Percentiles rank a stretch among this genome's conserved stretches.
Conservation (phyloP, 2,888 invertebrate genomes). For the Watsonalla binaria region DNA sequence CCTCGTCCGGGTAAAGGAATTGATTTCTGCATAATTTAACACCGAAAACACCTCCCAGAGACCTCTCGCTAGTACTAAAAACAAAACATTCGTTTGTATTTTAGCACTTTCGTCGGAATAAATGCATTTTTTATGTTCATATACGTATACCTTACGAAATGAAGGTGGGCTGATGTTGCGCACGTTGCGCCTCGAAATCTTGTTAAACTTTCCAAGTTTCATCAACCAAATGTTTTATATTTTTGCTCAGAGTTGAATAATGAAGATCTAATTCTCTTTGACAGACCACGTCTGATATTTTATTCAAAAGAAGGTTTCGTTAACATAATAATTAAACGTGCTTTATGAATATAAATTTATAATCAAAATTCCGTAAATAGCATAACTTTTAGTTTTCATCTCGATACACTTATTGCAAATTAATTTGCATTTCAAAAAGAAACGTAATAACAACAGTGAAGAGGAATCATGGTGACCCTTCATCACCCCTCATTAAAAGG, state of each 20-base stretch:
- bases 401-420: constrained; percentile 70
- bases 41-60: constrained; percentile 68
- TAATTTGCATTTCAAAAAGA: constrained; percentile 42
- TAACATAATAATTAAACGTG: constrained; percentile 77
- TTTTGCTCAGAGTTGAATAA: constrained; percentile 42
- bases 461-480: background rate
- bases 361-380: constrained; percentile 68
- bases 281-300: constrained; percentile 67
- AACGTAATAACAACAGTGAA: constrained; percentile 23
- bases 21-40: constrained; percentile 78
- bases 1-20: constrained; percentile 67
- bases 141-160: constrained; percentile 31
- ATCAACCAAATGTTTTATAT: constrained; percentile 38
- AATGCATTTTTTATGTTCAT: constrained; percentile 59
- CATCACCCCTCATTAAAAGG: background rate
- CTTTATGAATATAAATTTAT: constrained; percentile 75
- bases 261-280: constrained; percentile 66
- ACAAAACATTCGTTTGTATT: constrained; percentile 73
- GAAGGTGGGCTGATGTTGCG: constrained; percentile 26
- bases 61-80: constrained; percentile 65
- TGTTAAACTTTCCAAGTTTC: constrained; percentile 21
- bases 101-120: constrained; percentile 63
- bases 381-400: constrained; percentile 67
- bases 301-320: constrained; percentile 75
- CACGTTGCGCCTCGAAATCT: constrained; percentile 14